These are phyloP conservation scores for Daubentonia madagascariensis DNA, from an alignment of 2,113 vertebrate genomes.

Conservation along the genomic window DNA sequence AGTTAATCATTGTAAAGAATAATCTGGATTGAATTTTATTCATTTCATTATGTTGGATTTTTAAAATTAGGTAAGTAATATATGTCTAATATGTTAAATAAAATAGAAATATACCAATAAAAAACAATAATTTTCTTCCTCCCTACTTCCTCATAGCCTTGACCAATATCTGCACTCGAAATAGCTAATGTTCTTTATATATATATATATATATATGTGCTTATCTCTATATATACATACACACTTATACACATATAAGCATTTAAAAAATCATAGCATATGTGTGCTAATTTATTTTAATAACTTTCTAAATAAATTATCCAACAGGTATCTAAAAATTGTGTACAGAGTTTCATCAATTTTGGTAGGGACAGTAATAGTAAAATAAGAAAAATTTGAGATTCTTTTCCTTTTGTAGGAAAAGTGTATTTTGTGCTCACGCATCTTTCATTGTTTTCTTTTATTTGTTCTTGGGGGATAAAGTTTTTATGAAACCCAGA, in stretches of 20 bases:
- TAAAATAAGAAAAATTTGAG: background rate
- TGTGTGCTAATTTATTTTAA: too few species aligned
- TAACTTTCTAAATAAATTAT: conserved; percentile 3
- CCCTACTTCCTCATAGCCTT: background rate
- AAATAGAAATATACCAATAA: background rate
- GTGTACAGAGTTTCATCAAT: background rate
- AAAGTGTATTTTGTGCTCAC: background rate
- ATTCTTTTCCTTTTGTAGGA: background rate
- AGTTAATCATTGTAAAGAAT: background rate
- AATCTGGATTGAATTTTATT: background rate
- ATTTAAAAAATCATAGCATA: background rate
- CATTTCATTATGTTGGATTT: background rate
- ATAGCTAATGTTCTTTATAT: background rate
- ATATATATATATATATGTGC: background rate
- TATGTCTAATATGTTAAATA: background rate
- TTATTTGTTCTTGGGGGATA: background rate
- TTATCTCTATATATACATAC: background rate
- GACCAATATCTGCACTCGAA: background rate
- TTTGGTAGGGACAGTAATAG: background rate
- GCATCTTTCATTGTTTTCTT: background rate
- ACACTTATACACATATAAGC: background rate
- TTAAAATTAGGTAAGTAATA: background rate
- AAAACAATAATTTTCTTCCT: background rate
- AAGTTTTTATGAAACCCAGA: background rate
- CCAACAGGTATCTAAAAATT: background rate